Evolutionary conservation across 2,113 vertebrate genomes (phyloP).

Genomic region (Pterocles burchelli): DNA sequence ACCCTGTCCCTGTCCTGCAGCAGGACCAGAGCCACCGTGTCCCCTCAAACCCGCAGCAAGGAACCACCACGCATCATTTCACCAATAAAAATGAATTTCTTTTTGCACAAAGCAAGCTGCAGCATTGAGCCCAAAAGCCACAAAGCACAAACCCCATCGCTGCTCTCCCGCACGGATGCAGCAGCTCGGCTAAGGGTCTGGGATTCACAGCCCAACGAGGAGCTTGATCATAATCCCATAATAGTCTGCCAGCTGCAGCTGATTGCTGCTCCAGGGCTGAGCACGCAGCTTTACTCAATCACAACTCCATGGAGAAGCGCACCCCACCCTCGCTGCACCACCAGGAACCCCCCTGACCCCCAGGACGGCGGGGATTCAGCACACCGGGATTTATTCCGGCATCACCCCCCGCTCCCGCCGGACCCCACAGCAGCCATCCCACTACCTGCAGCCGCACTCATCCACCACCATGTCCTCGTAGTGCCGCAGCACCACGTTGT

Average conservation of each 20-base stretch:
- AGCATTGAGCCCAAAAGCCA: not conserved
- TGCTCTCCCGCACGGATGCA: rapidly evolving
- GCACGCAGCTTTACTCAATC: not conserved
- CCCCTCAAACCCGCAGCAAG: not conserved
- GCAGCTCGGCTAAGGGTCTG: rapidly evolving
- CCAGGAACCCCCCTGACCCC: not conserved
- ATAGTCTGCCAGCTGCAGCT: rapidly evolving
- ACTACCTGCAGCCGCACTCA: constrained; percentile 91
- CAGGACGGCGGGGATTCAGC: not conserved
- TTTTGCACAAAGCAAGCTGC: not conserved
- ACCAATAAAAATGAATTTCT: not conserved
- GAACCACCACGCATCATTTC: not conserved
- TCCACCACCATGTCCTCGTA: constrained; percentile 98
- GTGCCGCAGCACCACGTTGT: constrained; percentile 94
- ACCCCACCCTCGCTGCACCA: rapidly evolving
- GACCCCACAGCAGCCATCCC: rapidly evolving
- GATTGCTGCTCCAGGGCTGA: not conserved
- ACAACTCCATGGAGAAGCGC: not conserved
- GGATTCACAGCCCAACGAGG: not conserved
- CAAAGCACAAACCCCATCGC: not conserved
- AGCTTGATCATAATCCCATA: not conserved
- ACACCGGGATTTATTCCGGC: not conserved
- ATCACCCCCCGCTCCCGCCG: rapidly evolving
- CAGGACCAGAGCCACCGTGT: rapidly evolving
- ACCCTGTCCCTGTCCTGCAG: not conserved